Percentiles rank a stretch among this genome's conserved stretches.
phyloP scores from a whole-genome alignment of 23 tunicate genomes.

The Ciona savignyi region DNA sequence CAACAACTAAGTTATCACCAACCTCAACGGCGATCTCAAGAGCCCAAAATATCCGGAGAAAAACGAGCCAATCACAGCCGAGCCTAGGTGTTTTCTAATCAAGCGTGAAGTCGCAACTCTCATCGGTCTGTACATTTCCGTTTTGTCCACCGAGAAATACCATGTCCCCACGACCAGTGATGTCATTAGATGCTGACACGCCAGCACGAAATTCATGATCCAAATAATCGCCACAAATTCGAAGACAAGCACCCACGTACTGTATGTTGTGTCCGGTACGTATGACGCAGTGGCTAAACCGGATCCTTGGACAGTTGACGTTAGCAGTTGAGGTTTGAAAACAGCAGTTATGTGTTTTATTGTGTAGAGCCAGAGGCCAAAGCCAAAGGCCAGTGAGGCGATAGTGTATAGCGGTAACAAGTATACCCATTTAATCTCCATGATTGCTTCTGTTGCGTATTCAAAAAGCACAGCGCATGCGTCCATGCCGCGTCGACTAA shows the following conservation, averaged over 20 bases:
- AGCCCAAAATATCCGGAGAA: conserved; percentile 56
- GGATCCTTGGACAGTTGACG: neutral
- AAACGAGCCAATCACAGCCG: conserved; percentile 62
- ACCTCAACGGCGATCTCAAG: conserved; percentile 81
- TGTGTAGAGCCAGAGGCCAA: conserved; percentile 45
- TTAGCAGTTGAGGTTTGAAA: conserved; percentile 18
- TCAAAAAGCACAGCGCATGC: conserved; percentile 54
- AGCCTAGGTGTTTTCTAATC: conserved; percentile 63
- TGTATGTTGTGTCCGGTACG: conserved; percentile 39
- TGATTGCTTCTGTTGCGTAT: conserved; percentile 13
- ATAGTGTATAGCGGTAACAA: conserved; percentile 44
- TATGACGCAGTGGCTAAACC: conserved; percentile 14
- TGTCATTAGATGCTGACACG: conserved; percentile 59
- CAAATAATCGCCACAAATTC: conserved; percentile 54
- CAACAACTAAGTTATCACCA: neutral
- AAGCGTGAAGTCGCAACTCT: conserved; percentile 58
- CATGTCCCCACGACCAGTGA: conserved; percentile 45
- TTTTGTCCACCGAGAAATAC: conserved; percentile 56
- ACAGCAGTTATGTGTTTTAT: conserved; percentile 42
- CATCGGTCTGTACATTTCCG: conserved; percentile 61
- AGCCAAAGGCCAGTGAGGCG: conserved; percentile 22
- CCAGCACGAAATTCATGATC: conserved; percentile 49
- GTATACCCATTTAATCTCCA: conserved; percentile 62
- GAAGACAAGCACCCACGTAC: conserved; percentile 45
- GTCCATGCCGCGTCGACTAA: conserved; percentile 47